These are phyloP conservation scores for Andricus curvator DNA, from an alignment of 2,888 invertebrate species.

Conservation along the genomic window DNA sequence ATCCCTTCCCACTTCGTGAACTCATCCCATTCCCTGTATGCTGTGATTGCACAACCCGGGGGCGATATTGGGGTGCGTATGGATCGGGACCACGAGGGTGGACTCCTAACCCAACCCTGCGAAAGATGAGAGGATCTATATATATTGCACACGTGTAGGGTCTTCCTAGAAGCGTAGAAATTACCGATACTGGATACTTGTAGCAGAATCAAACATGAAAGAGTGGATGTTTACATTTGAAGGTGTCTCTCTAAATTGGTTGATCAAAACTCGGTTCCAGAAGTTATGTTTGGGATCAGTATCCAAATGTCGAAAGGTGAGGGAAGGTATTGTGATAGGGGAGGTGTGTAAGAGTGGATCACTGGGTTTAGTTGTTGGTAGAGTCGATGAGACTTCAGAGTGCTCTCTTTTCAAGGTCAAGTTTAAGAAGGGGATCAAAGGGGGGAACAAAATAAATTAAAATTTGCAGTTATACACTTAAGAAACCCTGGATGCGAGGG, in stretches of 20 bases:
- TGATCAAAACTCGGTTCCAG: background rate
- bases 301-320: too few species aligned
- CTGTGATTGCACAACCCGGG: slow-evolving; percentile 74
- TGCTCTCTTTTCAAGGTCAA: too few species aligned
- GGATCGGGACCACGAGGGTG: slow-evolving; percentile 64
- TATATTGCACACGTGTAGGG: slow-evolving; percentile 41
- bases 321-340: too few species aligned
- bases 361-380: too few species aligned
- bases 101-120: slow-evolving; percentile 51
- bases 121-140: slow-evolving; percentile 50
- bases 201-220: background rate
- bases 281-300: too few species aligned
- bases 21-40: slow-evolving; percentile 73
- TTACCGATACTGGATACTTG: slow-evolving; percentile 66
- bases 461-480: background rate
- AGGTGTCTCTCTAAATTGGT: background rate
- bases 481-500: background rate
- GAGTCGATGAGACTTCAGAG: too few species aligned
- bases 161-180: slow-evolving; percentile 56
- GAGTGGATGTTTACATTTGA: background rate
- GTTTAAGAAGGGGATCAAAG: too few species aligned
- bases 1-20: slow-evolving; percentile 58
- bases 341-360: too few species aligned
- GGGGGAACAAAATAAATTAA: too few species aligned
- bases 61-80: slow-evolving; percentile 74